A percentile compares a stretch with the other conserved stretches of the same genome.
Evolutionary conservation across 2,888 invertebrate species (phyloP).

Genomic region (Diaprepes abbreviatus): DNA sequence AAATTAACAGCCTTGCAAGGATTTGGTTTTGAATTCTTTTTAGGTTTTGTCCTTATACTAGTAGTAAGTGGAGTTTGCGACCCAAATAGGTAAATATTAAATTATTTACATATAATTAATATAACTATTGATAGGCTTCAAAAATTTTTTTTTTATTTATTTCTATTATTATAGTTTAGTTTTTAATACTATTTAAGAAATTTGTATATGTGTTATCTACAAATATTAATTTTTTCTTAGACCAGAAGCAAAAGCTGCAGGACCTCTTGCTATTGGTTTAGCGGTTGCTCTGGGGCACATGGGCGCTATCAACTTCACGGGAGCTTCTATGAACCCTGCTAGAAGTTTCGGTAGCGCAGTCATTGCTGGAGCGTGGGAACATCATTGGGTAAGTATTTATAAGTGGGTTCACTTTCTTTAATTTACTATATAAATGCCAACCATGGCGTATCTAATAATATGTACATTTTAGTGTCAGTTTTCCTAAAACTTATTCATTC

Average conservation of each 20-base stretch:
- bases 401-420: too few species aligned
- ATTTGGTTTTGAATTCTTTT: slow-evolving; percentile 90
- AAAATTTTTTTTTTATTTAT: too few species aligned
- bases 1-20: slow-evolving; percentile 82
- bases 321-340: slow-evolving; percentile 94
- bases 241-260: slow-evolving; percentile 84
- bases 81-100: slow-evolving; percentile 68
- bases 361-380: slow-evolving; percentile 78
- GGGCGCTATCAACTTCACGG: slow-evolving; percentile 83
- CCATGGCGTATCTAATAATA: too few species aligned
- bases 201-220: too few species aligned
- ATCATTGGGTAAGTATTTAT: slow-evolving; percentile 83
- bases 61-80: slow-evolving; percentile 93
- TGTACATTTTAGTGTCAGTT: too few species aligned
- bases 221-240: slow-evolving; percentile 65
- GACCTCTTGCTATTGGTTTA: slow-evolving; percentile 90
- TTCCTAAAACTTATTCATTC: too few species aligned
- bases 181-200: too few species aligned
- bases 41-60: slow-evolving; percentile 84
- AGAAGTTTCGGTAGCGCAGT: slow-evolving; percentile 90
- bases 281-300: slow-evolving; percentile 89
- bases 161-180: too few species aligned
- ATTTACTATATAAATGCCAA: too few species aligned
- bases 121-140: too few species aligned
- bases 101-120: too few species aligned